A percentile compares a stretch with the other conserved stretches of the same genome.
phyloP scores from a whole-genome alignment of 2,797 vertebrate species.

The Cetoscarus ocellatus region DNA sequence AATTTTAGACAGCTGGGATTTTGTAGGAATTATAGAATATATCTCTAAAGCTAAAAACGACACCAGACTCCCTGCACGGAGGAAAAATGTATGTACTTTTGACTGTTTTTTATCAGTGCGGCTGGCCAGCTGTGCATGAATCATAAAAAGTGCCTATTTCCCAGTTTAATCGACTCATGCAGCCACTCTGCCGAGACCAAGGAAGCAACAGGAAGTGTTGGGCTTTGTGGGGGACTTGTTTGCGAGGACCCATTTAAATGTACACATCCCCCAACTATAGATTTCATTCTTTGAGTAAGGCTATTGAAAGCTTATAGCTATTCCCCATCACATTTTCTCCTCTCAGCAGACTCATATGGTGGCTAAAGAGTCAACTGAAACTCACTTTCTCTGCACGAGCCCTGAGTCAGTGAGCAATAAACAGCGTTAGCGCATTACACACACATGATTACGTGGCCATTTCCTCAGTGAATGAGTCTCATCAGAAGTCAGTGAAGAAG shows the following conservation, averaged over 20 bases:
- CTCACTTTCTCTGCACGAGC: conserved; percentile 48
- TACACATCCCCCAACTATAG: conserved; percentile 26
- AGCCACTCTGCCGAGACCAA: conserved; percentile 34
- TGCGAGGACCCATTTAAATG: conserved; percentile 33
- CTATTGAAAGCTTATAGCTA: conserved; percentile 9
- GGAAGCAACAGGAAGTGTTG: conserved; percentile 42
- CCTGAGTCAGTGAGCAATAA: conserved; percentile 82
- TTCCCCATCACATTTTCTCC: conserved; percentile 21
- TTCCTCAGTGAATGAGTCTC: conserved; percentile 81
- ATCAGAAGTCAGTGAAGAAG: conserved; percentile 84
- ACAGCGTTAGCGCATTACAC: conserved; percentile 83
- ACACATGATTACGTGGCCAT: conserved; percentile 85
- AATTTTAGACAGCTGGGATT: conserved; percentile 18
- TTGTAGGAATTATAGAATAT: conserved; percentile 9
- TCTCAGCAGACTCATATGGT: conserved; percentile 39
- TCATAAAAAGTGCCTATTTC: conserved; percentile 43
- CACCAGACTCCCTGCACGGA: conserved; percentile 3
- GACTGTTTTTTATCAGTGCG: conserved; percentile 32
- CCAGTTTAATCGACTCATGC: conserved; percentile 33
- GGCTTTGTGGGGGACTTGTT: conserved; percentile 42
- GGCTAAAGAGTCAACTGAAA: conserved; percentile 57
- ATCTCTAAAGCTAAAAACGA: conserved; percentile 24
- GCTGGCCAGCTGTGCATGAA: conserved; percentile 54
- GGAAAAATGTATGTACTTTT: conserved; percentile 25
- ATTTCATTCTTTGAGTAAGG: conserved; percentile 9